Conservation (phyloP, 2,113 vertebrate species). For the Hydropotes inermis region DNA sequence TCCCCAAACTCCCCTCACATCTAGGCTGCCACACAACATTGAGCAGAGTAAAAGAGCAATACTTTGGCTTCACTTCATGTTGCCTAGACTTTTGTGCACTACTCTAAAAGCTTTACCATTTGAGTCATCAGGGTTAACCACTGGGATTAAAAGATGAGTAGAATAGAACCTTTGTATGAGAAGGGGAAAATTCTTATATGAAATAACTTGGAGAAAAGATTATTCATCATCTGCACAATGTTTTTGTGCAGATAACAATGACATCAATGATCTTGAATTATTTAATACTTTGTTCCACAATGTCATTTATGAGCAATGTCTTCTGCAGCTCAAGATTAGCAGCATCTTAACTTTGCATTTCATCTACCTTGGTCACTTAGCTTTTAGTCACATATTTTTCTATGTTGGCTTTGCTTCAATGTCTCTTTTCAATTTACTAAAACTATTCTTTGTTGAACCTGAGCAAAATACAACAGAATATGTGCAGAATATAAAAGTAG, state of each 20-base stretch:
- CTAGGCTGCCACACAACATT: background rate
- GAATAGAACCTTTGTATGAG: constrained; percentile 22
- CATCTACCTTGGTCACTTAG: constrained; percentile 41
- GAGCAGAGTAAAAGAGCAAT: constrained; percentile 6
- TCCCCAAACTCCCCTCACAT: background rate
- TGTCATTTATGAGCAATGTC: constrained; percentile 63
- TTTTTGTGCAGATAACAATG: constrained; percentile 62
- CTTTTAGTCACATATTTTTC: constrained; percentile 38
- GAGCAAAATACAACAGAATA: constrained; percentile 33
- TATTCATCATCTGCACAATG: constrained; percentile 56
- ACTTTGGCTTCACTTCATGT: constrained; percentile 37
- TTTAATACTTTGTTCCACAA: constrained; percentile 61
- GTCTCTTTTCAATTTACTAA: constrained; percentile 56
- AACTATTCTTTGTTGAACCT: constrained; percentile 21
- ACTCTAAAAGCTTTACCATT: constrained; percentile 32
- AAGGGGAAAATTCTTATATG: constrained; percentile 12
- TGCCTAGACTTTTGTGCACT: constrained; percentile 19
- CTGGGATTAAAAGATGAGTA: constrained; percentile 47
- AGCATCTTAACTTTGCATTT: constrained; percentile 53
- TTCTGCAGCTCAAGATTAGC: constrained; percentile 58
- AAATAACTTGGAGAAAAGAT: constrained; percentile 53
- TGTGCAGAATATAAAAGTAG: constrained; percentile 31
- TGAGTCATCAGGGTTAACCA: background rate
- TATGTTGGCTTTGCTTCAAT: constrained; percentile 23
- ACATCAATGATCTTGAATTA: constrained; percentile 71